Conservation (phyloP, 2,888 invertebrate species). For the Drosophila mimica region DNA sequence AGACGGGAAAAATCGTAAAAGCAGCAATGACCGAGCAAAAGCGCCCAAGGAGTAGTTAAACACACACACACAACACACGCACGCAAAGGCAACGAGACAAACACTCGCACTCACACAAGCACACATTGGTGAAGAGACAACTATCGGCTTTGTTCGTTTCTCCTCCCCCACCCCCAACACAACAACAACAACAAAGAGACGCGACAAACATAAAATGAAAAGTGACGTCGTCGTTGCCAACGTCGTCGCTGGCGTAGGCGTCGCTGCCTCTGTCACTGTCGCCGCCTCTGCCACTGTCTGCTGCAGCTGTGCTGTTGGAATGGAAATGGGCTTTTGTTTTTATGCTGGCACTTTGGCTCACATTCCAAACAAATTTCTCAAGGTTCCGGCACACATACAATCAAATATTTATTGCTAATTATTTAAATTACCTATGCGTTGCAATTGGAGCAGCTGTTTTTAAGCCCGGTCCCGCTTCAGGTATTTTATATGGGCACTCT, state of each 20-base stretch:
- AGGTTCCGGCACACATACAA: conserved; percentile 48
- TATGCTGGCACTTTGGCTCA: conserved; percentile 42
- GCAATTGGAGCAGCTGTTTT: conserved; percentile 45
- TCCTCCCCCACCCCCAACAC: conserved; percentile 2
- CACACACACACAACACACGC: conserved; percentile 7
- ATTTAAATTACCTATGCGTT: conserved; percentile 65
- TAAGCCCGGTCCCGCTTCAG: conserved; percentile 43
- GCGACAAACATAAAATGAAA: conserved; percentile 63
- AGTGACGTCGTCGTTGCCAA: conserved; percentile 47
- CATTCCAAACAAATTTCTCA: conserved; percentile 62
- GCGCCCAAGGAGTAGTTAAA: conserved; percentile 42
- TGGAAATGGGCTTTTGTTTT: conserved; percentile 63
- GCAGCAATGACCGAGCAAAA: conserved; percentile 56
- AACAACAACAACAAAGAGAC: conserved; percentile 18
- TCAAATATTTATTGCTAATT: conserved; percentile 45
- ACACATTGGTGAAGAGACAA: conserved; percentile 49
- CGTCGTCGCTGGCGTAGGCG: conserved; percentile 56
- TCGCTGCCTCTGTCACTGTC: conserved; percentile 26
- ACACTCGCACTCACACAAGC: conserved; percentile 9
- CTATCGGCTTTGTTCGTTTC: conserved; percentile 37
- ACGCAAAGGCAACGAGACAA: conserved; percentile 7
- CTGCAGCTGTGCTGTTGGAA: conserved; percentile 45
- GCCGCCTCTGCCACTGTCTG: conserved; percentile 20
- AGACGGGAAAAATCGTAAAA: conserved; percentile 23
- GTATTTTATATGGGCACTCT: conserved; percentile 45